Evolutionary conservation across 2,888 invertebrate genomes (phyloP).

Genomic region (Drosophila paracracens): DNA sequence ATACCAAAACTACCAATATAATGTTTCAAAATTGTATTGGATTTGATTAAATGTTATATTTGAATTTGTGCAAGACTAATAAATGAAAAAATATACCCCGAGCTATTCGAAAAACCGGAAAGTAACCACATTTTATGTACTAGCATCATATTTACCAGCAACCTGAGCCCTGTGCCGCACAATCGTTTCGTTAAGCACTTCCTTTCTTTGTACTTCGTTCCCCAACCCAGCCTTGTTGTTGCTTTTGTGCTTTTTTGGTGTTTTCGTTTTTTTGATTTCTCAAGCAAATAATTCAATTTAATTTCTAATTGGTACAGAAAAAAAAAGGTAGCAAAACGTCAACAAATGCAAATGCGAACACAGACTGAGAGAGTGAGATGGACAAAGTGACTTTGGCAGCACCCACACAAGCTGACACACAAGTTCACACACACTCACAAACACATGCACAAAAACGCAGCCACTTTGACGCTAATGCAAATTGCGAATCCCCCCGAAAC

Average conservation of each 20-base stretch:
- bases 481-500: slow-evolving; percentile 59
- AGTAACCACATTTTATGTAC: neutral
- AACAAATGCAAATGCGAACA: slow-evolving; percentile 38
- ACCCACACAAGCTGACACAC: slow-evolving; percentile 3
- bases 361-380: slow-evolving; percentile 4
- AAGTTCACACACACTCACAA: slow-evolving; percentile 17
- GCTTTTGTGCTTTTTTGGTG: neutral
- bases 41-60: neutral
- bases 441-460: slow-evolving; percentile 72
- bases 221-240: neutral
- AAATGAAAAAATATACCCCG: neutral
- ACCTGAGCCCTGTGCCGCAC: neutral
- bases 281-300: slow-evolving; percentile 80
- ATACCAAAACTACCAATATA: neutral
- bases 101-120: neutral
- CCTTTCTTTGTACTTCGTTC: neutral
- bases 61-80: neutral
- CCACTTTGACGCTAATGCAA: slow-evolving; percentile 80
- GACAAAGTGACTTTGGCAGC: slow-evolving; percentile 12
- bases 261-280: slow-evolving; percentile 71
- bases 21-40: neutral
- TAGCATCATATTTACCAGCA: neutral
- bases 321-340: slow-evolving; percentile 51
- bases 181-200: neutral
- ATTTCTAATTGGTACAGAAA: slow-evolving; percentile 72